phyloP scores from a whole-genome alignment of 1,140 invertebrate genomes.

The Brachystomella parvula region DNA sequence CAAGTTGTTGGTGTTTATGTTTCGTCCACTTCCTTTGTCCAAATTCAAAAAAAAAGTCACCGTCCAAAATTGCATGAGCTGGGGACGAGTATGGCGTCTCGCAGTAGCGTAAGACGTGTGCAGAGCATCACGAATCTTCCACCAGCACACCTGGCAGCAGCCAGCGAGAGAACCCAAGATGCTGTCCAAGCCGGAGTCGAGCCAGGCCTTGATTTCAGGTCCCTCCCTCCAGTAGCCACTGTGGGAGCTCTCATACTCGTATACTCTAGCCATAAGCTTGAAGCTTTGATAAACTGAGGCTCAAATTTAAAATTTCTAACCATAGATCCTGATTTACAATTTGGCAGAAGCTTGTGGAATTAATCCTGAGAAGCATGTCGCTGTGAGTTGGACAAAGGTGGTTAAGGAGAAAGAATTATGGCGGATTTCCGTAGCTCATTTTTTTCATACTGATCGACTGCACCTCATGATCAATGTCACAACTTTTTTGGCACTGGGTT shows the following conservation, averaged over 20 bases:
- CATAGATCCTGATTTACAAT: background rate
- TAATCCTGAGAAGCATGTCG: background rate
- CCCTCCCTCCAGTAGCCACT: background rate
- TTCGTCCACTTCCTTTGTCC: no score
- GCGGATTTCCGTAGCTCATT: conserved; percentile 20
- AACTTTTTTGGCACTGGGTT: conserved; percentile 12
- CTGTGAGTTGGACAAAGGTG: conserved; percentile 19
- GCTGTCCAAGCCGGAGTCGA: background rate
- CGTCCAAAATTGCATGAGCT: background rate
- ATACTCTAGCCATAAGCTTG: no score
- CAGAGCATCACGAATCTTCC: background rate
- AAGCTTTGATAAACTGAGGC: background rate
- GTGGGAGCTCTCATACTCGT: background rate
- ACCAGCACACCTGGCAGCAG: background rate
- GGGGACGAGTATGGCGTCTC: background rate
- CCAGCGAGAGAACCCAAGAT: background rate
- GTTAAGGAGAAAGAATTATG: conserved; percentile 4
- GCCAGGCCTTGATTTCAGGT: background rate
- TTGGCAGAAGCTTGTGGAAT: background rate
- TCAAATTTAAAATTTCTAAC: background rate
- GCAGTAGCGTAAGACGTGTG: background rate
- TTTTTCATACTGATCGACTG: conserved; percentile 18
- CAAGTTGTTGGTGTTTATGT: no score
- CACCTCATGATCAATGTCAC: conserved; percentile 10
- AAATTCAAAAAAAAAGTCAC: background rate